Evolutionary conservation across 2,888 invertebrate genomes (phyloP).

Genomic region (Drosophila vallismaia): DNA sequence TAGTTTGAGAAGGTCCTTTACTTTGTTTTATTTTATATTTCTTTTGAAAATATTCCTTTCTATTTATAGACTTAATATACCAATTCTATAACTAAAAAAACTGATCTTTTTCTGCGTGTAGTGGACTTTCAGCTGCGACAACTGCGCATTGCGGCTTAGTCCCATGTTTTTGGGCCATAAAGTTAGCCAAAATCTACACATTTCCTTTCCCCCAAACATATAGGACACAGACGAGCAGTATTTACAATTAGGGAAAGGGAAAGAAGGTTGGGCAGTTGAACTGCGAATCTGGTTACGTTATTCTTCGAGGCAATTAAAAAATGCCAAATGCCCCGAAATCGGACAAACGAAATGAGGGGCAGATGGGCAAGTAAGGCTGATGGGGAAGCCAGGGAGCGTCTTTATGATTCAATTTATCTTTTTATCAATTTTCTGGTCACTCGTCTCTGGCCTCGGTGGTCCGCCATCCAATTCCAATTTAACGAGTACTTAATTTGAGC

Average conservation of each 20-base stretch:
- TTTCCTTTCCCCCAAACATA: not conserved
- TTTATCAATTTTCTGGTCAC: slow-evolving; percentile 66
- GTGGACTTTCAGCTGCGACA: slow-evolving; percentile 28
- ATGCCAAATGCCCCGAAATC: slow-evolving; percentile 15
- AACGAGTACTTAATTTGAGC: slow-evolving; percentile 78
- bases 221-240: slow-evolving; percentile 8
- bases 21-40: too few relatives aligned
- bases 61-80: not conserved
- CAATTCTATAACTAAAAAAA: not conserved
- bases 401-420: slow-evolving; percentile 65
- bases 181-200: slow-evolving; percentile 33
- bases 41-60: not conserved
- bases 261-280: not conserved
- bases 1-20: too few relatives aligned
- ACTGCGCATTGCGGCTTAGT: slow-evolving; percentile 52
- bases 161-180: slow-evolving; percentile 50
- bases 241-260: slow-evolving; percentile 6
- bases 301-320: slow-evolving; percentile 54
- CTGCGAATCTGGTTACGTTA: slow-evolving; percentile 41
- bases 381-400: slow-evolving; percentile 1
- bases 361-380: not conserved
- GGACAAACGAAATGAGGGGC: slow-evolving; percentile 25
- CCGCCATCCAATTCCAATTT: slow-evolving; percentile 73
- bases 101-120: slow-evolving; percentile 10
- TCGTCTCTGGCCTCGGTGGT: slow-evolving; percentile 19